Evolutionary conservation across 2,888 invertebrate species (phyloP), one percentile per base, ranked within the genome.

Genomic region (Endotricha flammealis): DNA sequence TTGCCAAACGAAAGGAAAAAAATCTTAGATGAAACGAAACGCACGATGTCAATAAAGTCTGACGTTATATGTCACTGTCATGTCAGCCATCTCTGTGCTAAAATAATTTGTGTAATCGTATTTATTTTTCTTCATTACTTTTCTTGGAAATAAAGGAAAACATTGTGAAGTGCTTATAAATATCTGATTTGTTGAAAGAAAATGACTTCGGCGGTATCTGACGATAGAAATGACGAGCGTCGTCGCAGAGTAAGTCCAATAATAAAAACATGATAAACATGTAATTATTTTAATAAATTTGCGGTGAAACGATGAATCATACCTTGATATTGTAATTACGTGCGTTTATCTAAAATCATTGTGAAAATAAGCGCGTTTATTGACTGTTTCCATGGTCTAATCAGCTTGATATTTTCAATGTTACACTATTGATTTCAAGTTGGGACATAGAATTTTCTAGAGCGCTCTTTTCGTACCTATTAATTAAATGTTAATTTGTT

Each of bases 181-280:
- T n/a, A 23, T 11, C 4, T 4, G 4, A 12, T 14, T 17, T 12
- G 25, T 20, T 17, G 14, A 28, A 13, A 30, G 30, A 61, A 38
- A 31, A 79, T 82, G 82, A 72, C 82, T 35, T 76, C 82, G 17
- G 70, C 82, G 10, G 45, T 75, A 47, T 74, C 85, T 17, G 67
- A 64, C 24, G 87, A 81, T 45, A 74, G 72, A 46, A 87, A 78
- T 35, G 83, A 85, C 32, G 87, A 88, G 52, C 76, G 87, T 24
- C 79, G 88, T 36, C 83, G 87, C 36, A 71, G 86, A 67, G 88
- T 87, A 58, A 65, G 77, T 54, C 1, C 11, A 20, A 6, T 0
- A 33, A 1, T 17, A n/a, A 12, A 11, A 14, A n/a, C n/a, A n/a
- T 13, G 5, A 31, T 29, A 22, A 29, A n/a, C 28, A 9, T 16